Percentiles rank a stretch among this genome's conserved stretches.
phyloP scores from a whole-genome alignment of 2,797 vertebrate species.

The Artibeus lituratus region DNA sequence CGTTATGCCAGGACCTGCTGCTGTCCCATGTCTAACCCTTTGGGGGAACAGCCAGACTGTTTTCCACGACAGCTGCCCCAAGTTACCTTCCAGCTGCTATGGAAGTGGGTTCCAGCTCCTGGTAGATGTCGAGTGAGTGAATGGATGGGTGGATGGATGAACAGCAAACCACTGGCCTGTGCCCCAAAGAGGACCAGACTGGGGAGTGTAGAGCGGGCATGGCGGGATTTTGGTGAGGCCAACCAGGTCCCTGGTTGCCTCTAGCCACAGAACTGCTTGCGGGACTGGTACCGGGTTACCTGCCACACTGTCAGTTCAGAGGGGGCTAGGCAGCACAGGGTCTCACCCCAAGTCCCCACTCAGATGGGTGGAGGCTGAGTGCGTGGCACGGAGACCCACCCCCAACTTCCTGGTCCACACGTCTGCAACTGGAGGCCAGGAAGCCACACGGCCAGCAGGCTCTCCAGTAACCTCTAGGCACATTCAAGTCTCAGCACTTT shows the following conservation, averaged over 20 bases:
- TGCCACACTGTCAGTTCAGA: background rate
- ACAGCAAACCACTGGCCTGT: background rate
- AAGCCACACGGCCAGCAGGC: background rate
- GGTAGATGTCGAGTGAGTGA: rapidly evolving
- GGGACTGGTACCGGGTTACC: background rate
- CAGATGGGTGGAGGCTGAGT: background rate
- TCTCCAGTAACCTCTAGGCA: too few species aligned
- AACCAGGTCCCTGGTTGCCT: background rate
- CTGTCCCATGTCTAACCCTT: background rate
- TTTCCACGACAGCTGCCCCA: rapidly evolving
- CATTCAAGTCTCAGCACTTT: background rate
- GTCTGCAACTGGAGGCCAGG: background rate
- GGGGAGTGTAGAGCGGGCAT: rapidly evolving
- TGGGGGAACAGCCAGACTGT: background rate
- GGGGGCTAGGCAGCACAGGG: background rate
- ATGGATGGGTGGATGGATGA: too few species aligned
- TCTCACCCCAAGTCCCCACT: background rate
- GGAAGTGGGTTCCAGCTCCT: background rate
- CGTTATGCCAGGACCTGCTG: background rate
- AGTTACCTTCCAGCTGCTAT: rapidly evolving
- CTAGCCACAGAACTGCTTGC: background rate
- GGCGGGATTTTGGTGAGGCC: too few species aligned
- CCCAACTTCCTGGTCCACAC: background rate
- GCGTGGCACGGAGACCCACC: rapidly evolving
- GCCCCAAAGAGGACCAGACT: background rate